A percentile compares a stretch with the other conserved stretches of the same genome.
Conservation (phyloP, 2,888 invertebrate genomes). For the Peribatodes rhomboidaria region DNA sequence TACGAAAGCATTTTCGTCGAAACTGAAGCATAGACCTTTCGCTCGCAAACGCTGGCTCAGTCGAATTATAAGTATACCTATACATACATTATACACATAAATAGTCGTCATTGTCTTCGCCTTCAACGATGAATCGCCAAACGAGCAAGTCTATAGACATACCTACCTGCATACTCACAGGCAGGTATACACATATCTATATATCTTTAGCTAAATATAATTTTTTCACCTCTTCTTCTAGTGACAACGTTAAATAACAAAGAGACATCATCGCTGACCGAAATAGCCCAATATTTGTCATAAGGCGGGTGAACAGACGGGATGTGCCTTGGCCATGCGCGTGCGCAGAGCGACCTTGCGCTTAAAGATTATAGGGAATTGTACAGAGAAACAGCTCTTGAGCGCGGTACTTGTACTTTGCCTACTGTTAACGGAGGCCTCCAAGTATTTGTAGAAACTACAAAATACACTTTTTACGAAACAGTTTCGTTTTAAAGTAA, state of each 20-base stretch:
- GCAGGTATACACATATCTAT: too few relatives aligned
- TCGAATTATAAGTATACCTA: too few relatives aligned
- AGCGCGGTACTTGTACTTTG: too few relatives aligned
- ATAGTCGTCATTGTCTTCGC: background rate
- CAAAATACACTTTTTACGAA: too few relatives aligned
- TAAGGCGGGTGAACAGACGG: conserved; percentile 45
- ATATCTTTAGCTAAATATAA: conserved; percentile 17
- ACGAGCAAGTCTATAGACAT: background rate
- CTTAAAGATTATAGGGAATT: conserved; percentile 4
- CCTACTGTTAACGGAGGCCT: too few relatives aligned
- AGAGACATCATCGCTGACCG: conserved; percentile 34
- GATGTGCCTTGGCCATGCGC: conserved; percentile 38
- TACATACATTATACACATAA: too few relatives aligned
- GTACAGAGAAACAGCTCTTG: background rate
- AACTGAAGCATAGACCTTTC: too few relatives aligned
- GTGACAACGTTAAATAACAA: conserved; percentile 32
- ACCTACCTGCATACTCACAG: background rate
- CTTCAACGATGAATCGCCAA: background rate
- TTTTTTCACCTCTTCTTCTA: conserved; percentile 7
- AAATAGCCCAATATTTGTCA: conserved; percentile 54
- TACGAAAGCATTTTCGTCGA: too few relatives aligned
- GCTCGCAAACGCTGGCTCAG: too few relatives aligned
- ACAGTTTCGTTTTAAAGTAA: too few relatives aligned
- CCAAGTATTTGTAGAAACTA: too few relatives aligned
- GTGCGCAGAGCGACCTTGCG: conserved; percentile 27